Percentiles rank a stretch among this genome's conserved stretches.
Conservation (phyloP, 2,113 vertebrate species). For the Protobothrops mucrosquamatus region DNA sequence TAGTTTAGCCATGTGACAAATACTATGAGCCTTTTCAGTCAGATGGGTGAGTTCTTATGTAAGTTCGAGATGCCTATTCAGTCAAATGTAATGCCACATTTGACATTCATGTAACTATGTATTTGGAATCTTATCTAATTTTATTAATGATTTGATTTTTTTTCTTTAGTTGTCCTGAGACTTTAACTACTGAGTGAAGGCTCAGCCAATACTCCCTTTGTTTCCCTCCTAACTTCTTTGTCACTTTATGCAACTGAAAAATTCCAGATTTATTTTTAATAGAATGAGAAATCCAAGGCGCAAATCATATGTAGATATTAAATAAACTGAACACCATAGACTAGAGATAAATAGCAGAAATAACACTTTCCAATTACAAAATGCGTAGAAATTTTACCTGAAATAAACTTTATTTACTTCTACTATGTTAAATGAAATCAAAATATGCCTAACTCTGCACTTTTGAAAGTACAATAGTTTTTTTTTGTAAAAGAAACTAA, state of each 20-base stretch:
- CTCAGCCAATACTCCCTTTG: background rate
- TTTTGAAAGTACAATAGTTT: background rate
- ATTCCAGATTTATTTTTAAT: background rate
- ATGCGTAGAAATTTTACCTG: background rate
- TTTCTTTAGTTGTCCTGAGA: background rate
- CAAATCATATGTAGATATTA: background rate
- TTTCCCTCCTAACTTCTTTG: background rate
- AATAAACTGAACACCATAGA: background rate
- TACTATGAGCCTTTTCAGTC: background rate
- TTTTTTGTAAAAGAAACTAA: slow-evolving; percentile 17
- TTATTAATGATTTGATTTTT: background rate
- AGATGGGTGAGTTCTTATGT: background rate
- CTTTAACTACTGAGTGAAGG: background rate
- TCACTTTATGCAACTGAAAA: background rate
- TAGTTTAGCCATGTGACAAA: background rate
- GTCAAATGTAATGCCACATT: background rate
- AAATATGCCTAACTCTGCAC: background rate
- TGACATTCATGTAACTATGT: background rate
- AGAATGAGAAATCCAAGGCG: background rate
- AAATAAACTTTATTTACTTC: background rate
- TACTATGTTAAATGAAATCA: background rate
- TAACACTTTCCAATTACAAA: background rate
- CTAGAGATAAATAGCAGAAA: background rate
- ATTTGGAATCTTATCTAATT: background rate
- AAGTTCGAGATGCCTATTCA: background rate